Evolutionary conservation across 2,888 invertebrate genomes (phyloP).

Genomic region (Eilema sororculum): DNA sequence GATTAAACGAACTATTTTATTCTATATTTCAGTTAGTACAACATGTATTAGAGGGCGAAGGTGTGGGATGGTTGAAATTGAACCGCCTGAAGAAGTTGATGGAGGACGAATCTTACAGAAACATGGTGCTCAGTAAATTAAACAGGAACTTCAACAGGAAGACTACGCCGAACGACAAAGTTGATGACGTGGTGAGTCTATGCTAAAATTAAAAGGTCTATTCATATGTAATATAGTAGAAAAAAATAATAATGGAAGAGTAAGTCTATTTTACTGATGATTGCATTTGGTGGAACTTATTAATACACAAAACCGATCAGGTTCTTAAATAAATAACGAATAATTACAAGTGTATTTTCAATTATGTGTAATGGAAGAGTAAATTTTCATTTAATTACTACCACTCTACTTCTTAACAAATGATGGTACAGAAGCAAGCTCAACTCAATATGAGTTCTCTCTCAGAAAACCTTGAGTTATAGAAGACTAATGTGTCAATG

Average conservation of each 20-base stretch:
- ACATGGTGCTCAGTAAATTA: constrained; percentile 97
- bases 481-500: too few relatives aligned
- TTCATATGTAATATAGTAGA: not conserved
- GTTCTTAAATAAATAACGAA: too few relatives aligned
- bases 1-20: not conserved
- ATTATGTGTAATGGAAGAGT: too few relatives aligned
- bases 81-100: constrained; percentile 97
- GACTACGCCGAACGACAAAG: constrained; percentile 97
- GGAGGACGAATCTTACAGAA: constrained; percentile 99
- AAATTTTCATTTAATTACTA: too few relatives aligned
- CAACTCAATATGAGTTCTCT: too few relatives aligned
- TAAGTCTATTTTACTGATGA: too few relatives aligned
- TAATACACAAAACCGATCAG: too few relatives aligned
- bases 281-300: too few relatives aligned
- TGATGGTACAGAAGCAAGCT: too few relatives aligned
- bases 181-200: constrained; percentile 97
- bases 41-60: constrained; percentile 95
- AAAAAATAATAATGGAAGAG: not conserved
- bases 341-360: too few relatives aligned
- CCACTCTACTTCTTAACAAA: too few relatives aligned
- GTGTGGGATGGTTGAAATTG: constrained; percentile 98
- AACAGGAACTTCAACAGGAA: constrained; percentile 97
- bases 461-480: too few relatives aligned
- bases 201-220: not conserved
- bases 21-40: constrained; percentile 88